These are phyloP conservation scores for Ophioninae sp. DNA, from an alignment of 2,888 invertebrate genomes.

Conservation along the genomic window DNA sequence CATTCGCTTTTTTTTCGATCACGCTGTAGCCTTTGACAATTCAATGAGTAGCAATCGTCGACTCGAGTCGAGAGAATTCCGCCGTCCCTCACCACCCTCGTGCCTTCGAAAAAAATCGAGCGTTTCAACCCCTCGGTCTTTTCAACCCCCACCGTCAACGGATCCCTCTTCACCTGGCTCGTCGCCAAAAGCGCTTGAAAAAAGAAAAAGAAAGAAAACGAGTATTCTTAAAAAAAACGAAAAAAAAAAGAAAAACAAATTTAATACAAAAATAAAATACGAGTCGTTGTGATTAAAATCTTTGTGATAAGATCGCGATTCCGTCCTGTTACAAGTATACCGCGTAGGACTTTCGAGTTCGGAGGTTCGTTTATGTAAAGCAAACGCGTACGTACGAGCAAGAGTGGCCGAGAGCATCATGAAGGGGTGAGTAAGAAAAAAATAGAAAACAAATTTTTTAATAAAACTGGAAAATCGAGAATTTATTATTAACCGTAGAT, in stretches of 20 bases:
- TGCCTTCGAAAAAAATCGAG: conserved; percentile 57
- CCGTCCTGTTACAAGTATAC: conserved; percentile 48
- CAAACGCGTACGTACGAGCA: not conserved
- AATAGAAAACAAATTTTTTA: not conserved
- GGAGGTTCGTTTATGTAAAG: not conserved
- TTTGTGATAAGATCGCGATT: conserved; percentile 58
- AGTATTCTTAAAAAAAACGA: not conserved
- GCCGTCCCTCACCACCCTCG: conserved; percentile 54
- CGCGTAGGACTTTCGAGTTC: not conserved
- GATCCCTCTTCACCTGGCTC: conserved; percentile 1
- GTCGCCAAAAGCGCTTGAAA: conserved; percentile 13
- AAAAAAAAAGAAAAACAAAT: not conserved
- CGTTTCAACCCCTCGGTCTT: conserved; percentile 8
- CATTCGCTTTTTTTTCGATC: conserved; percentile 37
- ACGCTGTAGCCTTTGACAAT: conserved; percentile 64
- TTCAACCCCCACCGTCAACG: not conserved
- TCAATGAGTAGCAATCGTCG: conserved; percentile 22
- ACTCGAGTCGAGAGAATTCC: conserved; percentile 35
- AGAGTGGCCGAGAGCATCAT: conserved; percentile 55
- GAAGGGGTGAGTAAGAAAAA: conserved; percentile 60
- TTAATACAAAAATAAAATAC: not conserved
- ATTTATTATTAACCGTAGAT: not conserved
- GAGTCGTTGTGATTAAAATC: conserved; percentile 37
- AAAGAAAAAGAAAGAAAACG: conserved; percentile 4
- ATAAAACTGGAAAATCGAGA: too few species aligned